These are phyloP conservation scores for Cantharis flavilabris DNA, from an alignment of 2,888 invertebrate species.

Conservation along the genomic window DNA sequence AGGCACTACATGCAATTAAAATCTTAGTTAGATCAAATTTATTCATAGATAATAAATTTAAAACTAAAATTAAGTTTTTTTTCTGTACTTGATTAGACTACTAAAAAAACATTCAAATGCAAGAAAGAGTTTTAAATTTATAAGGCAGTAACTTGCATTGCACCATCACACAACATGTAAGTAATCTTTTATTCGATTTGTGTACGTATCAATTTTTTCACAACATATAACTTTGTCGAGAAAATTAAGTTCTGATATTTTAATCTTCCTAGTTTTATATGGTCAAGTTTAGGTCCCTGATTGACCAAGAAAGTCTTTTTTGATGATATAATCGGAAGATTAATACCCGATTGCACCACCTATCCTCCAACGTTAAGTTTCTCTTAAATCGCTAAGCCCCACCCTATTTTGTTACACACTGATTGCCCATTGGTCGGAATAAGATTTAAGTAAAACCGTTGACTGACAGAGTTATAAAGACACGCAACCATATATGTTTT, in stretches of 20 bases:
- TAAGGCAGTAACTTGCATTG: constrained; percentile 28
- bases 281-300: background rate
- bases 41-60: background rate
- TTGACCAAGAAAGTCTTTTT: background rate
- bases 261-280: background rate
- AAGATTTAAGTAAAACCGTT: too few species aligned
- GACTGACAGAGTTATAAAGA: too few species aligned
- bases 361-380: too few species aligned
- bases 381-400: too few species aligned
- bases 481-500: too few species aligned
- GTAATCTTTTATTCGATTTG: background rate
- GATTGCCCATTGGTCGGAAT: too few species aligned
- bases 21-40: constrained; percentile 16
- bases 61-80: background rate
- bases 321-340: background rate
- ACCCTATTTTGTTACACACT: too few species aligned
- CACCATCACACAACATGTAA: constrained; percentile 16
- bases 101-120: constrained; percentile 4
- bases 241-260: background rate
- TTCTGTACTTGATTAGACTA: background rate
- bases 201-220: background rate
- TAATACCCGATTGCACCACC: background rate
- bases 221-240: background rate
- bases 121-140: constrained; percentile 7
- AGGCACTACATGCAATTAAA: constrained; percentile 33